Evolutionary conservation across 2,888 invertebrate species (phyloP), one percentile per base, ranked within the genome.

Genomic region (Dyspetes luteomarginatus): DNA sequence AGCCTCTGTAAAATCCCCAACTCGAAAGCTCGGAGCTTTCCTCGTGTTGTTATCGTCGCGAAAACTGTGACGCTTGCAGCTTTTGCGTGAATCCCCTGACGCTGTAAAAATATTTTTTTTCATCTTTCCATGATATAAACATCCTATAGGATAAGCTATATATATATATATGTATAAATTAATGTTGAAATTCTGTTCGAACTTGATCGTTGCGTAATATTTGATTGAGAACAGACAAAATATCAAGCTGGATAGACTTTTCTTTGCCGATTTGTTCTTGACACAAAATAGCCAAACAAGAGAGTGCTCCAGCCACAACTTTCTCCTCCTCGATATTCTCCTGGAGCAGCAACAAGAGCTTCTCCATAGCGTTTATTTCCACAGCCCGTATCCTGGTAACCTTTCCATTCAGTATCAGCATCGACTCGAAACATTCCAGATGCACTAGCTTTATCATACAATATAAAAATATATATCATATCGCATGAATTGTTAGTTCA

Each of bases 391-490:
- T 58, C 24, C 90, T 84, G 60, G 86, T 85, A n/a, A n/a, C n/a
- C 85, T 92, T 92, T 19, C 91, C 92, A 28, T 88, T 84, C 19
- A 89, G 89, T 77, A 93, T 83, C 22, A 89, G 88, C 76, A 93
- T 81, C 3, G 85, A 86, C 50, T 88, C 87, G 28, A 93, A 84
- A 0, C 91, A 90, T 75, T 90, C 85, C 75, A 93, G 85, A 83
- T 92, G 90, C 19, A 90, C 78, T 22, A 82, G 52, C 88, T 88
- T 68, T 26, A 12, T 17, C 1, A 55, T 28, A 74, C n/a, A n/a
- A n/a, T n/a, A n/a, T n/a, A n/a, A n/a, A n/a, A n/a, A n/a, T n/a
- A 17, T 19, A 24, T 26, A 60, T 41, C 48, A 69, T 64, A 26
- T 28, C n/a, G n/a, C n/a, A n/a, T 68, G 62, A 28, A 78, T 60